Percentiles rank a stretch among this genome's conserved stretches.
phyloP scores from a whole-genome alignment of 30 jellyfish, hydroid and myxozoan species.

The Aurelia sp. region DNA sequence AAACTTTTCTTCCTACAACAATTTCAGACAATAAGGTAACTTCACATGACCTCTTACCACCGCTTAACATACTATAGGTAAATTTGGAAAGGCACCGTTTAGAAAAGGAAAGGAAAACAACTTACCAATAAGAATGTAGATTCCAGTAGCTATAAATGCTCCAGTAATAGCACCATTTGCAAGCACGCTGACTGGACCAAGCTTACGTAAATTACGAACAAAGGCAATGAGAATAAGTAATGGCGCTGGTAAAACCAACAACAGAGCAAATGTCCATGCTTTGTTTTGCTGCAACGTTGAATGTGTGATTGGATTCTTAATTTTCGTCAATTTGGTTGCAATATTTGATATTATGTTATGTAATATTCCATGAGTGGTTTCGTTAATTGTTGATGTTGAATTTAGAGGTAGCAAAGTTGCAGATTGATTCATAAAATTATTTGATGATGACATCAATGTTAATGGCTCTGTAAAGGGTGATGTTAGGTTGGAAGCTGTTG shows the following conservation, averaged over 20 bases:
- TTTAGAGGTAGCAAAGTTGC: neutral
- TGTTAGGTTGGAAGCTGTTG: neutral
- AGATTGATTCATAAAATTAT: neutral
- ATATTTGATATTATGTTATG: slow-evolving; percentile 11
- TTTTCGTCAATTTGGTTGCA: slow-evolving; percentile 12
- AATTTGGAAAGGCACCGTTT: too few species aligned
- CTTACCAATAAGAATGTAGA: slow-evolving; percentile 86
- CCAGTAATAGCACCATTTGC: slow-evolving; percentile 93
- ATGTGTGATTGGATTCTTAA: slow-evolving; percentile 83
- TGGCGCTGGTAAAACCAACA: slow-evolving; percentile 74
- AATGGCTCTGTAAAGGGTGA: too few species aligned
- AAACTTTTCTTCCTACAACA: too few species aligned
- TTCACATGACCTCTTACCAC: too few species aligned
- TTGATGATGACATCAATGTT: too few species aligned
- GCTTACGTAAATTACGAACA: slow-evolving; percentile 78
- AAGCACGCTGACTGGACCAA: slow-evolving; percentile 94
- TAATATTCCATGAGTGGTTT: neutral
- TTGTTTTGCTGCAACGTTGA: slow-evolving; percentile 59
- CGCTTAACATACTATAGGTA: too few species aligned
- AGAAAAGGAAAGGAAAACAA: neutral
- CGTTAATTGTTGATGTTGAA: neutral
- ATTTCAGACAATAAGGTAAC: too few species aligned
- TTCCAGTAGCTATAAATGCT: slow-evolving; percentile 88
- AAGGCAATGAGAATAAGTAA: slow-evolving; percentile 80
- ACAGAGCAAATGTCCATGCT: slow-evolving; percentile 81